Conservation (phyloP, 1,140 invertebrate genomes). For the Mizuhopecten yessoensis region DNA sequence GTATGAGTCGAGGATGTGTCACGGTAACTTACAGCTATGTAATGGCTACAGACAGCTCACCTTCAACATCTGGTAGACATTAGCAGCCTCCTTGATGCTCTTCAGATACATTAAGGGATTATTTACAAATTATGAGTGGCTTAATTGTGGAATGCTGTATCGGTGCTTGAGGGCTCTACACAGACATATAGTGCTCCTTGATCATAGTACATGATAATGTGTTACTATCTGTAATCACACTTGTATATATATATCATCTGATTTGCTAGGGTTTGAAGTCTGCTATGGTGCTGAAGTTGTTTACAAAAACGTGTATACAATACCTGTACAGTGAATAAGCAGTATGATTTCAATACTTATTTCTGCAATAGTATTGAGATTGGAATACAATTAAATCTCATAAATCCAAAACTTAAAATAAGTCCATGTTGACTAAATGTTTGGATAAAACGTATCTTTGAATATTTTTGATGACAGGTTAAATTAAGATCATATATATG, state of each 20-base stretch:
- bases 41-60: no score
- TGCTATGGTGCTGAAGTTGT: not conserved
- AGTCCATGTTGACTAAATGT: no score
- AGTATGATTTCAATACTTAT: no score
- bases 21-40: no score
- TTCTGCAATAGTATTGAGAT: no score
- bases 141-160: slow-evolving; percentile 2
- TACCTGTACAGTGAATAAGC: no score
- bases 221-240: not conserved
- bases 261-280: not conserved
- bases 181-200: not conserved
- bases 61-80: not conserved
- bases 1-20: not conserved
- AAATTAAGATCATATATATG: no score
- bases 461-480: no score
- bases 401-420: no score
- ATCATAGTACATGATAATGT: not conserved
- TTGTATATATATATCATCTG: not conserved
- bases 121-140: slow-evolving; percentile 20
- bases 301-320: not conserved
- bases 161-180: not conserved
- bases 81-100: slow-evolving; percentile 16
- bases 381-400: no score
- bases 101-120: not conserved
- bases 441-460: no score